phyloP scores from a whole-genome alignment of 2,113 vertebrate species.

The Desmodus rotundus region DNA sequence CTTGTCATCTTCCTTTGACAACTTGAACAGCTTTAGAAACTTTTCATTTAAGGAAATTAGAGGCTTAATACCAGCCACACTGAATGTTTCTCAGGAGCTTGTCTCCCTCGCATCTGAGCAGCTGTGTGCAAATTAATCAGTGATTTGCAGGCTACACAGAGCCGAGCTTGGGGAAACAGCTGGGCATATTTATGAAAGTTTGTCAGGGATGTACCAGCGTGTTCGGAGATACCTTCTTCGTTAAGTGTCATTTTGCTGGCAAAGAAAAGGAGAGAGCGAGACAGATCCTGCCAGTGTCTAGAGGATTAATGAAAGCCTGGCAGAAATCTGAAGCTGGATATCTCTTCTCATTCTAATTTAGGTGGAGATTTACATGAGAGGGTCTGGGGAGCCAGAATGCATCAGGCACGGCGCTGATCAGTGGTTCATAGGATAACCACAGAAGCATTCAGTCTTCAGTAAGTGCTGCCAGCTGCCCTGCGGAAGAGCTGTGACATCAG shows the following conservation, averaged over 20 bases:
- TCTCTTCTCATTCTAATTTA: background rate
- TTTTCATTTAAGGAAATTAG: conserved; percentile 74
- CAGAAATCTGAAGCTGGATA: conserved; percentile 39
- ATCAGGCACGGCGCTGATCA: background rate
- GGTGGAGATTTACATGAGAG: conserved; percentile 47
- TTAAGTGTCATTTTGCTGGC: conserved; percentile 60
- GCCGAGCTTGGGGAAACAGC: background rate
- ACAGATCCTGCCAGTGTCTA: conserved; percentile 42
- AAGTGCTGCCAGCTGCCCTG: background rate
- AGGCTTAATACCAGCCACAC: conserved; percentile 60
- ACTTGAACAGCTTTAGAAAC: conserved; percentile 68
- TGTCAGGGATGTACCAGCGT: conserved; percentile 49
- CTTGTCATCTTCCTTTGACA: conserved; percentile 49
- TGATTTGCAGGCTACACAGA: conserved; percentile 42
- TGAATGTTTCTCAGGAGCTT: conserved; percentile 58
- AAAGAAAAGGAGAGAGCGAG: conserved; percentile 53
- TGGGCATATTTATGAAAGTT: conserved; percentile 68
- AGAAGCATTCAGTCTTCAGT: background rate
- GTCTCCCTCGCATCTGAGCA: conserved; percentile 57
- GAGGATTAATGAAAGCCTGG: conserved; percentile 68
- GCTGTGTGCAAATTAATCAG: conserved; percentile 64
- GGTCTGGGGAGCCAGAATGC: conserved; percentile 25
- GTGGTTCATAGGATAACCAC: background rate
- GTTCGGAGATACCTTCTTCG: conserved; percentile 20
- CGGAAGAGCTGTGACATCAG: background rate